Evolutionary conservation across 2,113 vertebrate species (phyloP).

Genomic region (Nycticryphes semicollaris): DNA sequence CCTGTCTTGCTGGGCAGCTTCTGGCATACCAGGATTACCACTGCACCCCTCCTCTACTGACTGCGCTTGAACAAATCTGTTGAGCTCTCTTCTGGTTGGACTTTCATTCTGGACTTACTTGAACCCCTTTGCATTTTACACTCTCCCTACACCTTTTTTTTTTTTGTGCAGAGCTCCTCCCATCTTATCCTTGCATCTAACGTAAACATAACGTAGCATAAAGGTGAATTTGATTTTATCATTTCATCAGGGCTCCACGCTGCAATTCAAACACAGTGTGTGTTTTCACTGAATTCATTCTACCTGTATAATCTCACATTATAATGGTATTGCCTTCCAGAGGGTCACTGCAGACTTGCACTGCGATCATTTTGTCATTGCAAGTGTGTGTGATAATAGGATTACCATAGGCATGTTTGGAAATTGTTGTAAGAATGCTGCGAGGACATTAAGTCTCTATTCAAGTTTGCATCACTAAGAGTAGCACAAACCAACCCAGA

Average conservation of each 20-base stretch:
- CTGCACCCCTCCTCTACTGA: not conserved
- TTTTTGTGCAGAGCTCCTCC: not conserved
- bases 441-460: not conserved
- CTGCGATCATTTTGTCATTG: slow-evolving; percentile 17
- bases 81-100: not conserved
- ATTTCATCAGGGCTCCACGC: not conserved
- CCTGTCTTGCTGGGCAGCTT: not conserved
- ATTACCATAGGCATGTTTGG: slow-evolving; percentile 28
- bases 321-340: slow-evolving; percentile 25
- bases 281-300: slow-evolving; percentile 40
- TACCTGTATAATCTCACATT: slow-evolving; percentile 46
- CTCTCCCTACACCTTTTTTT: not conserved
- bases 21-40: not conserved
- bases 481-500: not conserved
- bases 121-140: not conserved
- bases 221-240: slow-evolving; percentile 31
- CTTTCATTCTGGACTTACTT: not conserved
- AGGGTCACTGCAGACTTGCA: slow-evolving; percentile 39
- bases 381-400: slow-evolving; percentile 13
- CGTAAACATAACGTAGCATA: slow-evolving; percentile 10
- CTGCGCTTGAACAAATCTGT: not conserved
- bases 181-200: not conserved
- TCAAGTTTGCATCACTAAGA: not conserved
- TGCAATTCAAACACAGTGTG: not conserved
- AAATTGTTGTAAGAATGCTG: slow-evolving; percentile 33